Evolutionary conservation across 2,888 invertebrate genomes (phyloP), one percentile per base, ranked within the genome.

Genomic region (Drosophila formosana): DNA sequence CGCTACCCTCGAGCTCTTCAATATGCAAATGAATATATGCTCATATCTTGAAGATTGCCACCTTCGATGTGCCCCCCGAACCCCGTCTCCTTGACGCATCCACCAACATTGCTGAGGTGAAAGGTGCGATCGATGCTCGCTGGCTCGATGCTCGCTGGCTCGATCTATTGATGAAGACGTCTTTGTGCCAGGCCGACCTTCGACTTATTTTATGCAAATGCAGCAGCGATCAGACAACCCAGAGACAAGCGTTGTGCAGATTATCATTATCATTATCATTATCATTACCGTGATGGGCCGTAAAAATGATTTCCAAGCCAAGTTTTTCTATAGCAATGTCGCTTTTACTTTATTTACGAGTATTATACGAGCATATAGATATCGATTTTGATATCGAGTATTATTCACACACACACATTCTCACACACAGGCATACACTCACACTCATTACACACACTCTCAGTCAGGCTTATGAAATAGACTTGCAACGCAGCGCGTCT

Each of bases 321-420:
- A 30, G 30, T 49, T 30, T 49, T 41, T 49, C 37, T 41, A 46
- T 88, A 89, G 87, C 82, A 88, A 88, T 83, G 39, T 88, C 39
- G 65, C 68, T 77, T 77, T 89, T 81, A 71, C 76, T 76, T 83
- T 86, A 82, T 88, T 82, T 53, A 66, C 57, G 60, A 80, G 46
- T 65, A 53, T 64, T 47, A 53, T 62, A 73, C 46, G 57, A 56
- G 25, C 32, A 13, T 34, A 23, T 28, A 26, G 25, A 46, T 46
- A 62, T 68, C 37, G 37, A 49, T 30, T 32, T 57, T 2, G 18
- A 45, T 41, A 46, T 66, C 32, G 28, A 43, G 58, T 79, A 80
- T 80, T 80, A 18, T 18, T 18, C 41, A 47, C 51, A 25, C 53
- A 57, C 28, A 5, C 5, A 6, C 30, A 30, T 3, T 28, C 30